These are phyloP conservation scores for Dromiciops gliroides DNA, from an alignment of 2,113 vertebrate genomes.

Conservation along the genomic window DNA sequence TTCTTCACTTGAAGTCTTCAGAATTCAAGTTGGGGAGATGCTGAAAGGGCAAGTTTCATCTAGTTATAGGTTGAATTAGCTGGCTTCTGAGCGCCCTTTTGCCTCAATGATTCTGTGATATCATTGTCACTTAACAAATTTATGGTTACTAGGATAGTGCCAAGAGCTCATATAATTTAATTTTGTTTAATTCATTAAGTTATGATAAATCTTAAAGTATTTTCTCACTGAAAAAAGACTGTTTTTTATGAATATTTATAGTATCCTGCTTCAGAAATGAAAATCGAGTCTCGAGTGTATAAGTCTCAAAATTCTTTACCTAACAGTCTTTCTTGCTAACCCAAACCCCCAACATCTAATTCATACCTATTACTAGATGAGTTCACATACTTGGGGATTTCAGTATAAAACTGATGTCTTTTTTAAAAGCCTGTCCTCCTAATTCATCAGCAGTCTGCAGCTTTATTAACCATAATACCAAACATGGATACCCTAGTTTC, in stretches of 20 bases:
- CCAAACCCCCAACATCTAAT: no score
- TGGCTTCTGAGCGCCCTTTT: neutral
- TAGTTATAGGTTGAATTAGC: neutral
- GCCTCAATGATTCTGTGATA: neutral
- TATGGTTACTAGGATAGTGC: slow-evolving; percentile 10
- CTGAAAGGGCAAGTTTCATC: neutral
- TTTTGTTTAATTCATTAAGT: neutral
- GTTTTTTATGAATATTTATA: neutral
- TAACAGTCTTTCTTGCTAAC: no score
- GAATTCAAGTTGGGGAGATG: neutral
- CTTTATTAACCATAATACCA: no score
- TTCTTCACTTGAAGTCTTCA: neutral
- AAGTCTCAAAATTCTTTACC: no score
- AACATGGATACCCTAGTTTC: no score
- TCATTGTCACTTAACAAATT: slow-evolving; percentile 26
- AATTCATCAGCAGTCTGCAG: no score
- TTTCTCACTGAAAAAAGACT: neutral
- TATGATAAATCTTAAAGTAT: neutral
- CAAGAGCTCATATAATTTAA: slow-evolving; percentile 13
- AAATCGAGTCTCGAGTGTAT: neutral
- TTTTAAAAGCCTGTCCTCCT: no score
- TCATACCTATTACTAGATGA: no score
- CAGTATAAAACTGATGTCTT: no score
- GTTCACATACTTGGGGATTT: no score
- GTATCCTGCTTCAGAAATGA: neutral